A percentile compares a stretch with the other conserved stretches of the same genome.
Evolutionary conservation across 1,140 invertebrate species (phyloP).

Genomic region (Drosophila ogumai): DNA sequence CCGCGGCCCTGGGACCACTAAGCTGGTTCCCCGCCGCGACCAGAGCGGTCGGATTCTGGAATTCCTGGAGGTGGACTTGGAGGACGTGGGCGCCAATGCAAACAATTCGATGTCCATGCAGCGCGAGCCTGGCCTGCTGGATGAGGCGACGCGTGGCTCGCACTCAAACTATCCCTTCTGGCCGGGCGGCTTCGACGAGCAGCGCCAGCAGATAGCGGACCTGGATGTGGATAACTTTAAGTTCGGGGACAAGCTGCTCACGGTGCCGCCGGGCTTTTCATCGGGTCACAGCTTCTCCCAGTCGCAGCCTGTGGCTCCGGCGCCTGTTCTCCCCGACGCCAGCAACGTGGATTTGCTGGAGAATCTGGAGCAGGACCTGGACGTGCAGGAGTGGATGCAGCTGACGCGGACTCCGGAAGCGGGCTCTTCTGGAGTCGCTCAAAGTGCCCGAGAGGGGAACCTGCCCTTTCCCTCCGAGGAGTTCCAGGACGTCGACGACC

Average conservation of each 20-base stretch:
- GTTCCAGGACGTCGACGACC: constrained; percentile 75
- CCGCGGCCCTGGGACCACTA: constrained; percentile 67
- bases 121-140: constrained; percentile 87
- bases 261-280: constrained; percentile 88
- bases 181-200: constrained; percentile 91
- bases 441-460: not conserved
- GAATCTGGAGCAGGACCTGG: constrained; percentile 75
- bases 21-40: constrained; percentile 87
- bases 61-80: constrained; percentile 89
- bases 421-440: not conserved
- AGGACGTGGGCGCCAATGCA: constrained; percentile 88
- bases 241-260: constrained; percentile 87
- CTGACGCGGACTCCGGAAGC: constrained; percentile 48
- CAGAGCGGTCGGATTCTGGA: constrained; percentile 89
- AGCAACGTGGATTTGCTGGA: constrained; percentile 69
- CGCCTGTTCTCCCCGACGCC: not conserved
- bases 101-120: constrained; percentile 92
- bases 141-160: constrained; percentile 88
- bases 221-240: constrained; percentile 78
- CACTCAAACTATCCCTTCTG: constrained; percentile 91
- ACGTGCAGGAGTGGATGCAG: constrained; percentile 78
- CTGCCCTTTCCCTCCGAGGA: constrained; percentile 43
- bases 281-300: constrained; percentile 86
- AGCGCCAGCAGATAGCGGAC: constrained; percentile 73
- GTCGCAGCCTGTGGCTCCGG: constrained; percentile 1